Base-by-base conservation (phyloP, 2,888 invertebrate genomes). In the Drosophila paramelanica region DNA sequence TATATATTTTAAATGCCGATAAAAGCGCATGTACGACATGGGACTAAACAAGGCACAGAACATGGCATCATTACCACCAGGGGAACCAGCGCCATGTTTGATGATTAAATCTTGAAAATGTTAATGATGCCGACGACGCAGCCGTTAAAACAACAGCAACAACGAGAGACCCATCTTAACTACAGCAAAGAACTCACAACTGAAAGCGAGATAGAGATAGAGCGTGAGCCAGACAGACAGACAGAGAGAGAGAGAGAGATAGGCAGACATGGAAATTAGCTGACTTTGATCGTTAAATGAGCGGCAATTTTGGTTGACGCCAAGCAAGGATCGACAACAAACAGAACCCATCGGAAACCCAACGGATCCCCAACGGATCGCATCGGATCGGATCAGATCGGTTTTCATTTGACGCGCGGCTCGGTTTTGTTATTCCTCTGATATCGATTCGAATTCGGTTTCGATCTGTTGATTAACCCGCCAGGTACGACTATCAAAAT, bases 31-130 rank as follows among this genome's bases (percentile, higher is more conserved):
- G 89, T 90, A 73, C 73, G 77, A 88, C 89, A 89, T 84, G 87
- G 81, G 66, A 83, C 81, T 80, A 86, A 81, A 81, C 81, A 82
- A 81, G 88, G 68, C 77, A 50, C 66, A 67, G 72, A 83, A 88
- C 83, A 83, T 88, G 88, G 79, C 88, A 85, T 83, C 88, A 87
- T 87, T 88, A 83, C 83, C 82, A 84, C 81, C 84, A 70, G 49
- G 67, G 55, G 56, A 66, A 38, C 67, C 57, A 83, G 90, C 90
- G 90, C 90, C 91, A 86, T 85, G 81, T 89, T 89, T 87, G 83
- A 89, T 83, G 89, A 90, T 89, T 80, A 89, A 89, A 90, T 90
- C 91, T 87, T 73, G 85, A 77, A 88, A 86, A 89, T 89, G 81
- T 89, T 86, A 86, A 89, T 86, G 89, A 87, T 73, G 88, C 84